Conservation (phyloP, 2,797 vertebrate genomes). For the Sebastes elongatus region DNA sequence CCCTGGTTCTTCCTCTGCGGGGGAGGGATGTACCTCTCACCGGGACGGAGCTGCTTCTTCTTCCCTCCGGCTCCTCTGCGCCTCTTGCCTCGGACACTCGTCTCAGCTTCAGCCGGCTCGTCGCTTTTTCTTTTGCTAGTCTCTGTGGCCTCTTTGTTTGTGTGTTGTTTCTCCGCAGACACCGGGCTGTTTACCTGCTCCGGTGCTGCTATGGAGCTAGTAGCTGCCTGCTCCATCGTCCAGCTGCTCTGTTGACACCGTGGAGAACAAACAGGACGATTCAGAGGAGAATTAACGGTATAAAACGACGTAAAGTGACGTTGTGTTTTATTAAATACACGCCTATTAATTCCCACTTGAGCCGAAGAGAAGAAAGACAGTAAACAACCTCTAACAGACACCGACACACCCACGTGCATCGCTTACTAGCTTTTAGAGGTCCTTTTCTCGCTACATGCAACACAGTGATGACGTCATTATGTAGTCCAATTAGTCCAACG, state of each 20-base stretch:
- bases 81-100: conserved; percentile 62
- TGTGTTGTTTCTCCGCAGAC: not conserved
- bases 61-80: conserved; percentile 75
- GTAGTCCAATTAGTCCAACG: not conserved
- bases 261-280: not conserved
- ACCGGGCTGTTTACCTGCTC: not conserved
- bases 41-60: conserved; percentile 74
- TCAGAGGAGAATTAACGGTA: not conserved
- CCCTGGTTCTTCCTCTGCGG: conserved; percentile 89
- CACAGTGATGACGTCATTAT: conserved; percentile 53
- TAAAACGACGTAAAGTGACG: rapidly evolving
- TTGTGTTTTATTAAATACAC: not conserved
- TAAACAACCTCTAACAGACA: not conserved
- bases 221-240: conserved; percentile 43
- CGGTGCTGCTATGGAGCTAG: not conserved
- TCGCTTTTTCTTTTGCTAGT: conserved; percentile 74
- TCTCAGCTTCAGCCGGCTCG: conserved; percentile 36
- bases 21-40: conserved; percentile 90
- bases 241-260: not conserved
- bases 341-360: not conserved
- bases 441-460: not conserved
- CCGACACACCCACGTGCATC: conserved; percentile 49
- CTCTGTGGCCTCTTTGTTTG: not conserved
- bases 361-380: not conserved
- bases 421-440: not conserved